Base-by-base conservation (phyloP, 2,797 vertebrate genomes). In the Linurgus olivaceus region DNA sequence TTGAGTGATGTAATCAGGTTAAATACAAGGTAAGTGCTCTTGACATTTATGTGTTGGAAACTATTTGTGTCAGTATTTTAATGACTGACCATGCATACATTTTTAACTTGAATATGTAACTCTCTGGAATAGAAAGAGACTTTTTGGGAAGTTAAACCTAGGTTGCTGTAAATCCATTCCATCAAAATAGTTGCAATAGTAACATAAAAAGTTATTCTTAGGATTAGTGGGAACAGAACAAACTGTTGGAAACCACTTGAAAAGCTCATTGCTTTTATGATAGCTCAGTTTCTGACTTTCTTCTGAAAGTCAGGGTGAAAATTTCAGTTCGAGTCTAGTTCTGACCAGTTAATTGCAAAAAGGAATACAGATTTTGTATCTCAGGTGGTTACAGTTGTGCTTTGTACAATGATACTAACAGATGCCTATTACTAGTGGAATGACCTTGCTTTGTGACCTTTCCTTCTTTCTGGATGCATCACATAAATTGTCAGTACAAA, bases 11-110 rank as follows among this genome's bases (percentile, higher is more conserved):
- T 63, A 94, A 94, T 79, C 55, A 76, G 70, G 61, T 92, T 92
- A 95, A 96, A 92, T 92, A 95, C 73, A 70, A 93, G 93, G 95
- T 96, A 81, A 84, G 91, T 66, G 31, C 59, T 72, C n/a, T 76
- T 70, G 59, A 86, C 71, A 33, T 90, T 70, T 83, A 47, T 13
- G 1, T 61, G 37, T 85, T 93, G 52, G 91, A 94, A 95, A 78
- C 61, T 86, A 62, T 91, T 93, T 92, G 68, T 95, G 66, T 67
- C 62, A 95, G 55, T 88, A 57, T 84, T 86, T 86, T 91, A 94
- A 93, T 93, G 37, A 91, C 33, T 70, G 66, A 45, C 20, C 7
- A 4, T 21, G 19, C 12, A 2, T 86, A 57, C 0, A 2, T 74
- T 66, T 97, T 88, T 62, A 78, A 66, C 67, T 57, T 89, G 57